Conservation (phyloP, 1,140 invertebrate species). For the Brachystomella parvula region DNA sequence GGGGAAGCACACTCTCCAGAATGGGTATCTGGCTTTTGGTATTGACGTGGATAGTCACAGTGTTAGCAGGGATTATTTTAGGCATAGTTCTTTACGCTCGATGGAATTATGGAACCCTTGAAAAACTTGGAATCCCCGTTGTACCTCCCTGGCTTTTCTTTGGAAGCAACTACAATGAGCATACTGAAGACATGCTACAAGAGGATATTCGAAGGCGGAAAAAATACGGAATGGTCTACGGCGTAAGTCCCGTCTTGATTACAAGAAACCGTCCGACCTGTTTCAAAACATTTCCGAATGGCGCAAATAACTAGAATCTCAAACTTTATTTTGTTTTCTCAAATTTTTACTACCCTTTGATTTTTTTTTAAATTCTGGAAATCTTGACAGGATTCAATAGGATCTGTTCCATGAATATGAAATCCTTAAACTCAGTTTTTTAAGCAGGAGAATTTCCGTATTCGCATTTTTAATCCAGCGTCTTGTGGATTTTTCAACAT, state of each 20-base stretch:
- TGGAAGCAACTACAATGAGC: conserved; percentile 17
- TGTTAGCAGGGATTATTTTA: background rate
- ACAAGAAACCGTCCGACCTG: too few species aligned
- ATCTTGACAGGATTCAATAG: too few species aligned
- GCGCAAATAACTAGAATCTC: too few species aligned
- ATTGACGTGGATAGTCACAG: background rate
- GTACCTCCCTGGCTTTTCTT: conserved; percentile 18
- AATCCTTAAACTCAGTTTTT: too few species aligned
- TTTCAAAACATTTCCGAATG: too few species aligned
- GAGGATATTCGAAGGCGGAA: conserved; percentile 16
- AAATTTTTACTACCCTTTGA: background rate
- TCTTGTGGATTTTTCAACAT: too few species aligned
- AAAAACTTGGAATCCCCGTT: conserved; percentile 21
- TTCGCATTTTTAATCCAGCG: too few species aligned
- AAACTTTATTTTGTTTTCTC: too few species aligned
- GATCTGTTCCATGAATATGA: too few species aligned
- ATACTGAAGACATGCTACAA: background rate
- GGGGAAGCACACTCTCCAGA: too few species aligned
- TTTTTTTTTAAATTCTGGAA: too few species aligned
- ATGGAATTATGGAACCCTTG: conserved; percentile 19
- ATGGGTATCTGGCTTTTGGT: background rate
- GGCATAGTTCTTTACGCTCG: conserved; percentile 14
- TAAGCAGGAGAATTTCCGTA: too few species aligned
- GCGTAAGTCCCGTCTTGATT: conserved; percentile 13
- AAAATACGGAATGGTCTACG: conserved; percentile 17